Evolutionary conservation across 2,113 vertebrate species (phyloP).

Genomic region (Rhineura floridana): DNA sequence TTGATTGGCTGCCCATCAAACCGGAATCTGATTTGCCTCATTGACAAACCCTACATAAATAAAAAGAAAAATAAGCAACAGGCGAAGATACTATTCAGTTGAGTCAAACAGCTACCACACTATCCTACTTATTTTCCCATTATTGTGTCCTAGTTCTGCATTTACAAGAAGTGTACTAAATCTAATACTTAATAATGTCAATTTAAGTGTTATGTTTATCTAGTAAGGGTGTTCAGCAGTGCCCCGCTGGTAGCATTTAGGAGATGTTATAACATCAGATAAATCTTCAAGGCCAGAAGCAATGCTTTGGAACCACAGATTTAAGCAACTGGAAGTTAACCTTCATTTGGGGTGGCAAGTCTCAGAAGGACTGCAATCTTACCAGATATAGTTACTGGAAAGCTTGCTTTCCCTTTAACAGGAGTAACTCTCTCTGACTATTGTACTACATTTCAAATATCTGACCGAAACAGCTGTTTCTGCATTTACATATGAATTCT

Average conservation of each 20-base stretch:
- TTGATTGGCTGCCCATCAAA: slow-evolving; percentile 99
- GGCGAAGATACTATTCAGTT: not conserved
- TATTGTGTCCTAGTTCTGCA: slow-evolving; percentile 13
- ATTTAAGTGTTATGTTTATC: slow-evolving; percentile 17
- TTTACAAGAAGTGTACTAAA: slow-evolving; percentile 19
- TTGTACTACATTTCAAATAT: not conserved
- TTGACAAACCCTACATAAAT: slow-evolving; percentile 89
- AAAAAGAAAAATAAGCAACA: slow-evolving; percentile 42
- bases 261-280: not conserved
- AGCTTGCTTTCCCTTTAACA: not conserved
- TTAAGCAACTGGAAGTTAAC: not conserved
- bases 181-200: no score
- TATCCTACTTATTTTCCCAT: not conserved
- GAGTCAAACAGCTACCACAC: not conserved
- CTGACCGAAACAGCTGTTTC: not conserved
- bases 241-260: slow-evolving; percentile 44
- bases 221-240: slow-evolving; percentile 47
- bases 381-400: not conserved
- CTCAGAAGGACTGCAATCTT: not conserved
- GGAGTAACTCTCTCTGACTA: not conserved
- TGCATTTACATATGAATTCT: not conserved
- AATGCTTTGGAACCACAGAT: not conserved
- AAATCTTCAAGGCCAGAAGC: slow-evolving; percentile 3
- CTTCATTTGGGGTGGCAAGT: not conserved
- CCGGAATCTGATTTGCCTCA: slow-evolving; percentile 98